Conservation (phyloP, 2,113 vertebrate genomes). For the Salvator merianae region DNA sequence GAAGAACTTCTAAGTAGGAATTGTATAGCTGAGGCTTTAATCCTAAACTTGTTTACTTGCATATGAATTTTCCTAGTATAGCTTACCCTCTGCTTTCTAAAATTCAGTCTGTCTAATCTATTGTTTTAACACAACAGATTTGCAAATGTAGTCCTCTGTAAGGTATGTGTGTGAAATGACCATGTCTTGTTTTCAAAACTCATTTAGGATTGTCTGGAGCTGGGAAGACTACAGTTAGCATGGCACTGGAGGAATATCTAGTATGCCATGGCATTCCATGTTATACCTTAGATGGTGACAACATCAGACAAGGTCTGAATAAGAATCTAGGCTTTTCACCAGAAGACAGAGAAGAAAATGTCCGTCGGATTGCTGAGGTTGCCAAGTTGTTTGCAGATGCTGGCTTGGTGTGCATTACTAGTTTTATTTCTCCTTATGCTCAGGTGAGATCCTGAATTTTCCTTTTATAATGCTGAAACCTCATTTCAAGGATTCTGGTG, state of each 20-base stretch:
- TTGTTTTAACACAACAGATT: not conserved
- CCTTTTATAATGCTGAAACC: not conserved
- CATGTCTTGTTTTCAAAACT: slow-evolving; percentile 5
- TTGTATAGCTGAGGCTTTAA: not conserved
- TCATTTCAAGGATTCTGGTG: not conserved
- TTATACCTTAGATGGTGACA: slow-evolving; percentile 96
- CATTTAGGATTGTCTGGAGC: slow-evolving; percentile 90
- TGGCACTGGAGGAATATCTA: slow-evolving; percentile 96
- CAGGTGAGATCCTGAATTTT: slow-evolving; percentile 76
- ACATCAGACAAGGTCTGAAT: slow-evolving; percentile 96
- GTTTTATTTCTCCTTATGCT: slow-evolving; percentile 95
- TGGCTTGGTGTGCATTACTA: slow-evolving; percentile 94
- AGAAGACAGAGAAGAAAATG: slow-evolving; percentile 95
- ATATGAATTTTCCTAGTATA: not conserved
- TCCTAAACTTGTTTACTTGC: not conserved
- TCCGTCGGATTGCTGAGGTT: slow-evolving; percentile 95
- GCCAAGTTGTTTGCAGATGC: slow-evolving; percentile 96
- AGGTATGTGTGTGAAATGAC: rapidly evolving
- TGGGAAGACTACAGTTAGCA: slow-evolving; percentile 97
- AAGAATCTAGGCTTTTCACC: slow-evolving; percentile 97
- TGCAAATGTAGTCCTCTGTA: not conserved
- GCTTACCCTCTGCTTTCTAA: not conserved
- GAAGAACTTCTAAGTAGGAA: not conserved
- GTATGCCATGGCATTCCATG: slow-evolving; percentile 97
- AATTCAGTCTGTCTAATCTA: not conserved